Conservation (phyloP, 2,888 invertebrate species). For the Drosophila ustulata region DNA sequence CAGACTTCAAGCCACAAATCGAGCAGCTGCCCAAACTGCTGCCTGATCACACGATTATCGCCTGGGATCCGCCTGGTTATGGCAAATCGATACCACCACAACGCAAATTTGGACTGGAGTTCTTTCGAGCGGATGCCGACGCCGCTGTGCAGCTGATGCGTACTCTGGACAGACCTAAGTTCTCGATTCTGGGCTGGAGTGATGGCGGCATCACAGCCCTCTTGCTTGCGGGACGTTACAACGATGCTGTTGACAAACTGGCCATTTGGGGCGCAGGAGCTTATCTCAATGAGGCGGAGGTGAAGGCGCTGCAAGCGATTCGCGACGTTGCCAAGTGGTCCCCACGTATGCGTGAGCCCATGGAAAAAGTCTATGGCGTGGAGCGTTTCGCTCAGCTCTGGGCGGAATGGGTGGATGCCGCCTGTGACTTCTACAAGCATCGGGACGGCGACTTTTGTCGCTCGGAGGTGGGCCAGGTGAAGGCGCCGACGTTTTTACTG, state of each 20-base stretch:
- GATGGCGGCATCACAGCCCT: conserved; percentile 93
- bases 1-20: conserved; percentile 92
- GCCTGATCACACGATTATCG: conserved; percentile 84
- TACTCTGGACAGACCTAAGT: conserved; percentile 88
- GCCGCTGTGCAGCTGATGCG: conserved; percentile 90
- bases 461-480: conserved; percentile 87
- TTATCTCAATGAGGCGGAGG: conserved; percentile 89
- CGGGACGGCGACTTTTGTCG: conserved; percentile 91
- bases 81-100: conserved; percentile 93
- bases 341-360: conserved; percentile 90
- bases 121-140: conserved; percentile 91
- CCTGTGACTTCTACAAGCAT: conserved; percentile 86
- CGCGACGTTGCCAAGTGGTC: conserved; percentile 92
- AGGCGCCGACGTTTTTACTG: conserved; percentile 91
- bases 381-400: conserved; percentile 89
- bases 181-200: conserved; percentile 94
- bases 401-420: conserved; percentile 90
- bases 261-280: conserved; percentile 93
- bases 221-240: conserved; percentile 90
- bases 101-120: conserved; percentile 89
- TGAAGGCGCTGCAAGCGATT: conserved; percentile 88
- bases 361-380: conserved; percentile 90
- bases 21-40: conserved; percentile 86
- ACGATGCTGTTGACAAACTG: conserved; percentile 89
- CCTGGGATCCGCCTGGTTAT: conserved; percentile 95